These are phyloP conservation scores for Dendroctonus valens DNA, from an alignment of 1,140 invertebrate species.

Conservation along the genomic window DNA sequence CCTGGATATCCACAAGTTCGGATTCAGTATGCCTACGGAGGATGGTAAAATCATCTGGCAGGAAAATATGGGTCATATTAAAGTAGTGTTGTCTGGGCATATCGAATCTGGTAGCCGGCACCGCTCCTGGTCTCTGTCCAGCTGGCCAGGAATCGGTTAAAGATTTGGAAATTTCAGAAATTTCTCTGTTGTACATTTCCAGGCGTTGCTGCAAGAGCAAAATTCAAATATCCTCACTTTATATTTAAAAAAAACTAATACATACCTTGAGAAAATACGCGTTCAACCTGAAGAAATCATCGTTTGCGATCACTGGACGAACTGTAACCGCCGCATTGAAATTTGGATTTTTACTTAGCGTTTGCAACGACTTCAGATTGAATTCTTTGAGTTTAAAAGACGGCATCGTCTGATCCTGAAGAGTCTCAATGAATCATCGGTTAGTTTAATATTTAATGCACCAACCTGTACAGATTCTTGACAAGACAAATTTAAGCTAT, in stretches of 20 bases:
- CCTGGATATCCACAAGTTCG: slow-evolving; percentile 65
- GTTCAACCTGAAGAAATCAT: slow-evolving; percentile 69
- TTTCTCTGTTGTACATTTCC: slow-evolving; percentile 53
- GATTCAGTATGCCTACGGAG: slow-evolving; percentile 58
- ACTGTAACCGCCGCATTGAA: slow-evolving; percentile 63
- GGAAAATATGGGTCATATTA: slow-evolving; percentile 77
- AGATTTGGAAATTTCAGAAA: slow-evolving; percentile 52
- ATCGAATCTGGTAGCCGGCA: slow-evolving; percentile 78
- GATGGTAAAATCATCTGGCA: slow-evolving; percentile 67
- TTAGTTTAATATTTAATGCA: slow-evolving; percentile 9
- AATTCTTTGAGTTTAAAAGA: slow-evolving; percentile 57
- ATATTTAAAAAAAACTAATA: slow-evolving; percentile 12
- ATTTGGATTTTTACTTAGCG: slow-evolving; percentile 49
- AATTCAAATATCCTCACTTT: slow-evolving; percentile 11
- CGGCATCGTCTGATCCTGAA: slow-evolving; percentile 50
- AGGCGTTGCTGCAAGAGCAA: slow-evolving; percentile 52
- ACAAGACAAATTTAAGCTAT: slow-evolving; percentile 65
- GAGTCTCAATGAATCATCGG: slow-evolving; percentile 2
- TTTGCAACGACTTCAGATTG: slow-evolving; percentile 54
- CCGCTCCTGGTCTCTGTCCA: slow-evolving; percentile 68
- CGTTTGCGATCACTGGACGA: slow-evolving; percentile 63
- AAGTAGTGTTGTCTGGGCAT: slow-evolving; percentile 82
- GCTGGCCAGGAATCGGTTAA: slow-evolving; percentile 69
- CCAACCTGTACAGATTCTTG: slow-evolving; percentile 55
- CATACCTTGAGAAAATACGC: slow-evolving; percentile 66